Base-by-base conservation (phyloP, 92 coral and sea anemone genomes). In the Porites cylindrica region DNA sequence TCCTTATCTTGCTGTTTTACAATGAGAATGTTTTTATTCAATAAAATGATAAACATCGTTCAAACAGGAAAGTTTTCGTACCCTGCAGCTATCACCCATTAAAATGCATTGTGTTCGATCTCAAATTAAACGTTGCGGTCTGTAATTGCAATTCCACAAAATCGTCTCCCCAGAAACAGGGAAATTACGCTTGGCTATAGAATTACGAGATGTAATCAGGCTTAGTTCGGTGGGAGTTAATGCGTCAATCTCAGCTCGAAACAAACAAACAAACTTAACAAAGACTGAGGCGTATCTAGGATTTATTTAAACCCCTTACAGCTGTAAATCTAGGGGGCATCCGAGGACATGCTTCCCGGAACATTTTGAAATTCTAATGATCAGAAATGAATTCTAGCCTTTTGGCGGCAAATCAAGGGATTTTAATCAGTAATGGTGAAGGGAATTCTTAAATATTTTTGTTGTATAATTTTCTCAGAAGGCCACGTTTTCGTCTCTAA, bases 91-190 rank as follows among this genome's bases (percentile, higher is more conserved):
- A 54, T 66, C 54, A 54, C 20, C 1, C 2, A 81, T 53, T 23
- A 50, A 7, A 72, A 47, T 11, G 13, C 9, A 79, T 47, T 81
- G 76, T 24, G 19, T 19, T 29, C 1, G n/a, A 54, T 8, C n/a
- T 17, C 26, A 67, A 11, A 68, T 24, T 52, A 10, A 26, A 51
- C 53, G 69, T 23, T 64, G 54, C 70, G 23, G 69, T 26, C 29
- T 69, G 69, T 81, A 26, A 81, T 69, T 69, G 85, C 29, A 81
- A 81, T 81, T 69, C 67, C 77, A 56, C 65, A 54, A 68, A 68
- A 67, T 38, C 85, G 51, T 24, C n/a, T 19, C 67, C 54, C 76
- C 59, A 19, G 75, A 81, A 69, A 81, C 85, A 81, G 85, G 76
- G 70, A 81, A 68, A 23, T 56, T 68, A 32, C 24, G 32, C 13